Evolutionary conservation across 2,888 invertebrate genomes (phyloP).

Genomic region (Tethea ocularis): DNA sequence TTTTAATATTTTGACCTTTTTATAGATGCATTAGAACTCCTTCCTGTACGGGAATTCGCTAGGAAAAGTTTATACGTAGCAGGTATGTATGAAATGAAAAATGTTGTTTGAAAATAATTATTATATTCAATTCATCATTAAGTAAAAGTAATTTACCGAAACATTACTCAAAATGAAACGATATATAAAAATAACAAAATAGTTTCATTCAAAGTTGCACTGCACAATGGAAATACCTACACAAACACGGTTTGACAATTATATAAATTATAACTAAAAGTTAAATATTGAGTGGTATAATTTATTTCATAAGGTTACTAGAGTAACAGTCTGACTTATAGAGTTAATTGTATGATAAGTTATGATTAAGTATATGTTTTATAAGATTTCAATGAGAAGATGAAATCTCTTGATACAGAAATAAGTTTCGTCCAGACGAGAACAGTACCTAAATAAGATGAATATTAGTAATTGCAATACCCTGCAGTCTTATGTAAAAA

Average conservation of each 20-base stretch:
- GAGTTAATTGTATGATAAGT: neutral
- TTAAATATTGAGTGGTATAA: slow-evolving; percentile 9
- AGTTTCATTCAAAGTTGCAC: slow-evolving; percentile 20
- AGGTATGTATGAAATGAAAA: slow-evolving; percentile 42
- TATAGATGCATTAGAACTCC: slow-evolving; percentile 11
- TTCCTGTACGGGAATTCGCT: slow-evolving; percentile 4
- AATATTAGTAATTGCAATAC: slow-evolving; percentile 45
- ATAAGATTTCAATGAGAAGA: neutral
- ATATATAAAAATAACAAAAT: slow-evolving; percentile 67
- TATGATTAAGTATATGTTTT: neutral
- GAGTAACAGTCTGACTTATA: slow-evolving; percentile 11
- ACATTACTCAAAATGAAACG: slow-evolving; percentile 57
- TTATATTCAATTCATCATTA: slow-evolving; percentile 70
- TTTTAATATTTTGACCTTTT: slow-evolving; percentile 50
- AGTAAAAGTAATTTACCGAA: slow-evolving; percentile 67
- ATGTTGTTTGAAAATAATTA: slow-evolving; percentile 64
- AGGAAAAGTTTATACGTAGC: slow-evolving; percentile 17
- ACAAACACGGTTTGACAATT: slow-evolving; percentile 13
- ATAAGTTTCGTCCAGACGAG: neutral
- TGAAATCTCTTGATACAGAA: neutral
- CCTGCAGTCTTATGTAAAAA: slow-evolving; percentile 49
- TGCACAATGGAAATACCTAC: slow-evolving; percentile 30
- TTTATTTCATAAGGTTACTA: slow-evolving; percentile 5
- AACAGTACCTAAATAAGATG: slow-evolving; percentile 23
- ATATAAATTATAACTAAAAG: slow-evolving; percentile 16